phyloP scores from a whole-genome alignment of 2,797 vertebrate genomes.

The Graptemys geographica region DNA sequence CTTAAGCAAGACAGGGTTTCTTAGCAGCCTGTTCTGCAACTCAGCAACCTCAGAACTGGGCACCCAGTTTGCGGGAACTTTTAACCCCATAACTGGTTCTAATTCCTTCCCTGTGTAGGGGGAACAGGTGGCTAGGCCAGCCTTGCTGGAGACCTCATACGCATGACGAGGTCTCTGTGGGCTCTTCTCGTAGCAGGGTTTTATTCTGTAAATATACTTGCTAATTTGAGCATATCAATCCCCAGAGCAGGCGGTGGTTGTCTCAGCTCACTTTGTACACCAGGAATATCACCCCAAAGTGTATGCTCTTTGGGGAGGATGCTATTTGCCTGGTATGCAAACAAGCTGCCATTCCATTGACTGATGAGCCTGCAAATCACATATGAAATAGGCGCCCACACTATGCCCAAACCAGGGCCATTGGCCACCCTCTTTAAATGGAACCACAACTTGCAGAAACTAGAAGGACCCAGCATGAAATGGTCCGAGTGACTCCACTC shows the following conservation, averaged over 20 bases:
- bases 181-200: neutral
- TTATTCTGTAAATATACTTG: neutral
- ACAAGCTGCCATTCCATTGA: neutral
- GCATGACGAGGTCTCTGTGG: neutral
- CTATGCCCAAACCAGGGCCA: neutral
- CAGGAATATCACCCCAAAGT: neutral
- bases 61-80: neutral
- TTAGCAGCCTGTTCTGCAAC: neutral
- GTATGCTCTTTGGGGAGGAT: no score
- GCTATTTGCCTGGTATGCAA: neutral
- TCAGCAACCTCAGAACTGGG: neutral
- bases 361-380: neutral
- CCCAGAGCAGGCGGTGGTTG: neutral
- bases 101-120: neutral
- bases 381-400: neutral
- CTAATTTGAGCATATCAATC: neutral
- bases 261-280: neutral
- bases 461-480: neutral
- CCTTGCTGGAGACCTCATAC: neutral
- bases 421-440: neutral
- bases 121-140: neutral
- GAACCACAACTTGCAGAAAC: neutral
- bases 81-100: neutral
- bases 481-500: neutral
- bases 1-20: neutral